phyloP scores from a whole-genome alignment of 2,113 vertebrate genomes.

The Syngnathus floridae region DNA sequence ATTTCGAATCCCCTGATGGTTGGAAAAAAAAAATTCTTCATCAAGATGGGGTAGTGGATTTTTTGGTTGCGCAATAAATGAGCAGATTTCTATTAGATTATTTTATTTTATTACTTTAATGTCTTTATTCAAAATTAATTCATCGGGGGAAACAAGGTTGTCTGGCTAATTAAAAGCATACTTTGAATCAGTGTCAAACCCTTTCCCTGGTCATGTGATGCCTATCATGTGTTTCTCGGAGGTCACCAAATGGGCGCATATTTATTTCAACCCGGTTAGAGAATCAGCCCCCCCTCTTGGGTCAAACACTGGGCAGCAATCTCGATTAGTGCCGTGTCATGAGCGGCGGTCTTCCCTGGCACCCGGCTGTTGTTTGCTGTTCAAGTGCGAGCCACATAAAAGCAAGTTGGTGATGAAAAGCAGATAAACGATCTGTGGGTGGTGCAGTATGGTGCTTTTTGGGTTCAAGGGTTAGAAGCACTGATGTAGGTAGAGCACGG shows the following conservation, averaged over 20 bases:
- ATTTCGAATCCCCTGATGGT: neutral
- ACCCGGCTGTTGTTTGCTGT: slow-evolving; percentile 50
- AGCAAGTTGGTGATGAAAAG: slow-evolving; percentile 42
- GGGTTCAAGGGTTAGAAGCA: slow-evolving; percentile 45
- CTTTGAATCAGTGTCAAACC: slow-evolving; percentile 25
- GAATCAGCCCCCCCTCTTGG: slow-evolving; percentile 30
- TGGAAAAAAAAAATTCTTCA: neutral
- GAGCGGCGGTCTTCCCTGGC: slow-evolving; percentile 41
- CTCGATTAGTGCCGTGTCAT: slow-evolving; percentile 47
- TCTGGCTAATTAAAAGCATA: slow-evolving; percentile 47
- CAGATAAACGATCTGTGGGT: slow-evolving; percentile 59
- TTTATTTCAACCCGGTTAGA: slow-evolving; percentile 56
- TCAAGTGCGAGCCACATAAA: slow-evolving; percentile 45
- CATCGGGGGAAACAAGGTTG: slow-evolving; percentile 16
- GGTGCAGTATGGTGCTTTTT: slow-evolving; percentile 31
- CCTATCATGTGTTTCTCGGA: slow-evolving; percentile 43
- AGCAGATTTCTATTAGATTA: neutral
- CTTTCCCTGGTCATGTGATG: slow-evolving; percentile 27
- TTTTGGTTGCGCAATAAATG: neutral
- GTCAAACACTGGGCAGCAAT: slow-evolving; percentile 47
- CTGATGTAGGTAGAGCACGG: slow-evolving; percentile 49
- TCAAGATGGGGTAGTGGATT: neutral
- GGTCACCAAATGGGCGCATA: slow-evolving; percentile 34
- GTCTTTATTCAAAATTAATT: neutral
- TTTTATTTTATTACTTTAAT: neutral